These are phyloP conservation scores for Trachelus stipa DNA, from an alignment of 2,888 invertebrate genomes.

Conservation along the genomic window DNA sequence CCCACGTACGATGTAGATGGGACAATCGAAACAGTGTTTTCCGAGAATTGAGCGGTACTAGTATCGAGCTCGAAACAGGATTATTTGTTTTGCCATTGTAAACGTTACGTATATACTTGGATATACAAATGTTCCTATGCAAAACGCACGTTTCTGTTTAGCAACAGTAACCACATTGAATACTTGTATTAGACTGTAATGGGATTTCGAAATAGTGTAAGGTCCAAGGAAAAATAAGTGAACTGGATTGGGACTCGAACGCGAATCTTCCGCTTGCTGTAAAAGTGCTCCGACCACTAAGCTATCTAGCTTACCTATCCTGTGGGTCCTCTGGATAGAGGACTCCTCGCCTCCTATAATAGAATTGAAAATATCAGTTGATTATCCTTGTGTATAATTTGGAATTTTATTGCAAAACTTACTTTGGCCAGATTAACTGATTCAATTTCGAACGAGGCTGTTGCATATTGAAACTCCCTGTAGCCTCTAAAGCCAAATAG, in stretches of 20 bases:
- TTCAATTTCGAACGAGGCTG: not conserved
- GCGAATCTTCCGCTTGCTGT: too few relatives aligned
- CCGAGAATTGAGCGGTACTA: not conserved
- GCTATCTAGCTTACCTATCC: too few relatives aligned
- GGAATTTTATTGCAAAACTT: not conserved
- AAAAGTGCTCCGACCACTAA: too few relatives aligned
- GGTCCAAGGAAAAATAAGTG: too few relatives aligned
- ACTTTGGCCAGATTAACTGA: not conserved
- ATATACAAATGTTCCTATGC: not conserved
- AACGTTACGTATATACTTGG: not conserved
- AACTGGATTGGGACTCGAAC: too few relatives aligned
- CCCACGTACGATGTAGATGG: not conserved
- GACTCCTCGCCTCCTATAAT: too few relatives aligned
- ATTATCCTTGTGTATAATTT: not conserved
- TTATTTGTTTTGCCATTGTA: not conserved
- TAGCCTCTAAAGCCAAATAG: not conserved
- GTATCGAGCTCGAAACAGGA: not conserved
- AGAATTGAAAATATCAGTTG: not conserved
- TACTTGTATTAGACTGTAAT: not conserved
- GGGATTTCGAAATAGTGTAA: not conserved
- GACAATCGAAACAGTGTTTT: not conserved
- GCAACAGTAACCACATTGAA: not conserved
- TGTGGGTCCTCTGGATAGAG: too few relatives aligned
- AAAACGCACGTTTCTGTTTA: not conserved
- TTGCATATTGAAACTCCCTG: not conserved